Evolutionary conservation across 1,140 invertebrate species (phyloP).

Genomic region (Saccostrea cuccullata): DNA sequence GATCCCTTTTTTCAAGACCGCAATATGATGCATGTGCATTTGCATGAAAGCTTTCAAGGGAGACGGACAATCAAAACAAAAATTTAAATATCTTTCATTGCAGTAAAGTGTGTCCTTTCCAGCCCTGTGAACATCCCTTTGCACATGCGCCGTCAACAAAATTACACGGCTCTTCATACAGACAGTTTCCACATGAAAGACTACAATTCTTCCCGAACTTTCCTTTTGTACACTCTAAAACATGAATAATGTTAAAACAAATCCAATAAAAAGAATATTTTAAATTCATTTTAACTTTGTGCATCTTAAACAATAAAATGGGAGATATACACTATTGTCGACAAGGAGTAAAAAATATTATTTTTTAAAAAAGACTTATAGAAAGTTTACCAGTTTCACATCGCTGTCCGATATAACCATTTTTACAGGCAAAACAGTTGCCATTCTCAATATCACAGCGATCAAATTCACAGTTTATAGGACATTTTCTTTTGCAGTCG

Average conservation of each 20-base stretch:
- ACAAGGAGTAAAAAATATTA: background rate
- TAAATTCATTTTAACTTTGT: too few relatives aligned
- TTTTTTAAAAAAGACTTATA: background rate
- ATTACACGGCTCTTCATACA: background rate
- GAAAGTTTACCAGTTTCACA: background rate
- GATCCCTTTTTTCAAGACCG: background rate
- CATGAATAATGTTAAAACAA: background rate
- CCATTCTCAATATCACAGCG: background rate
- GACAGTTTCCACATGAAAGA: background rate
- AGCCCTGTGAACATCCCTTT: background rate
- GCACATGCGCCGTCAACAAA: background rate
- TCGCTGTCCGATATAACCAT: background rate
- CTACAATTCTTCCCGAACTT: background rate
- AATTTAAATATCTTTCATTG: constrained; percentile 20
- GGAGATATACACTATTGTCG: background rate
- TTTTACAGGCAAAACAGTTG: background rate
- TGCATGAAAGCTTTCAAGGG: background rate
- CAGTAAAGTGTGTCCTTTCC: background rate
- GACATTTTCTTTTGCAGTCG: background rate
- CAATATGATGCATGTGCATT: background rate
- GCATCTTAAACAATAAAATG: background rate
- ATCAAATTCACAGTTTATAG: background rate
- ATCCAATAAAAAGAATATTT: background rate
- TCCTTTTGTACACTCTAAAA: background rate
- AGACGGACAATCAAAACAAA: background rate